phyloP scores from a whole-genome alignment of 2,113 vertebrate genomes.

The Variabilichromis moorii region DNA sequence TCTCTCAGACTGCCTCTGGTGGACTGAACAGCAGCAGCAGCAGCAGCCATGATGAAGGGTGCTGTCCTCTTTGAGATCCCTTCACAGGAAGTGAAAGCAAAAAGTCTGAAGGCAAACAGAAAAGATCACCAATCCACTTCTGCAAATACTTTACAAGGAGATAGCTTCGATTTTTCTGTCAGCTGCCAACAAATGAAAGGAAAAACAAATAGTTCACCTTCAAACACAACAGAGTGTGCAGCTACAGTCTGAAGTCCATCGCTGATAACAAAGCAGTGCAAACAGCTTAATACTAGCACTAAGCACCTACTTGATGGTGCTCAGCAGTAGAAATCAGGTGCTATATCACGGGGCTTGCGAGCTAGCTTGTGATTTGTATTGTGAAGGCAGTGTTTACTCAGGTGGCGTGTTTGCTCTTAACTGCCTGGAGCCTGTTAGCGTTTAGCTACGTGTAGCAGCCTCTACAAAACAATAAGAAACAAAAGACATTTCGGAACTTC shows the following conservation, averaged over 20 bases:
- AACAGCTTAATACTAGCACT: neutral
- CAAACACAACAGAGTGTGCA: neutral
- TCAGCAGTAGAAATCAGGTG: neutral
- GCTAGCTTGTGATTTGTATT: neutral
- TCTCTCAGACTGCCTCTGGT: constrained; percentile 69
- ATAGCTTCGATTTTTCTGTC: neutral
- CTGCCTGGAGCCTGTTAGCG: neutral
- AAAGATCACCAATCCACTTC: neutral
- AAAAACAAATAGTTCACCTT: neutral
- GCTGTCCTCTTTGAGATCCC: neutral
- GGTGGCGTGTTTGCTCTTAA: neutral
- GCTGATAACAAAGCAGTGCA: neutral
- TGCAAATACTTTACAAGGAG: neutral
- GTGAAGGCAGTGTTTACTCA: neutral
- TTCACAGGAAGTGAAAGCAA: constrained; percentile 8
- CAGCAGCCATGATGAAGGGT: constrained; percentile 22
- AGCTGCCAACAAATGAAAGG: neutral
- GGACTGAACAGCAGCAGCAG: neutral
- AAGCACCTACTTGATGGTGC: neutral
- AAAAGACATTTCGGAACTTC: rapidly evolving
- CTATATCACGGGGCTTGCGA: neutral
- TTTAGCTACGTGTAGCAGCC: neutral
- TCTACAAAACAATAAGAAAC: neutral
- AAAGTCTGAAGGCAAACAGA: neutral
- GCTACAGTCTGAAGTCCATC: neutral